Evolutionary conservation across 2,797 vertebrate genomes (phyloP), one percentile per base, ranked within the genome.

Genomic region (Rhyacichthys aspro): DNA sequence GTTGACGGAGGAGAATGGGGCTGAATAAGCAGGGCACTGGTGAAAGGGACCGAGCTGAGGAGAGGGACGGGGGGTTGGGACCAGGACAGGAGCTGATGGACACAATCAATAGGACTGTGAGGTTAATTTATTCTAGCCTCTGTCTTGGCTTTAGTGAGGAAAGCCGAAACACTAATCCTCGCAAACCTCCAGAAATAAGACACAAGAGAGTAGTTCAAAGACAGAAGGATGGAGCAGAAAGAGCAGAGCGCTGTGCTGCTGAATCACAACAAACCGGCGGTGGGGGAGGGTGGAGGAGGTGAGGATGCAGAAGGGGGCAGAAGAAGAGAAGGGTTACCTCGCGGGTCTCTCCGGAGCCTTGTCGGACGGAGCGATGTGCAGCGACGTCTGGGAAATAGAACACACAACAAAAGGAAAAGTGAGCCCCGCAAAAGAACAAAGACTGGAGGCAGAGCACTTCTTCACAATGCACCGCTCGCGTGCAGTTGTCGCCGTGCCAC

Each of bases 341-440:
- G 89, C 90, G 46, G 95, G 92, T 82, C 95, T 94, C 70, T 98
- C 96, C 18, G 93, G 89, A 79, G 90, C 88, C 86, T 85, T 94
- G 73, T 98, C 95, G 56, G 93, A 86, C 53, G 95, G 90, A 67
- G 92, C 66, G 63, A 94, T 92, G 83, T 94, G 93, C 46, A 98
- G 90, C 53, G 95, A 96, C 37, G 94, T 91, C 98, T 99, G 92
- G 5, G 15, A 81, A 88, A 89, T 48, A 82, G 65, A 81, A 69
- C 70, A 87, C 77, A 90, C 70, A 80, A 93, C 48, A 93, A 92
- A 91, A 78, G 83, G 75, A 79, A 79, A 77, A 70, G 82, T 91
- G 79, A 93, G 89, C 70, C 37, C 62, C 9, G 44, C 58, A 55
- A n/a, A n/a, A 38, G 86, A 91, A 92, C 91, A 92, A 92, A 93